Conservation (phyloP, 2,888 invertebrate genomes). For the Andrena bicolor region DNA sequence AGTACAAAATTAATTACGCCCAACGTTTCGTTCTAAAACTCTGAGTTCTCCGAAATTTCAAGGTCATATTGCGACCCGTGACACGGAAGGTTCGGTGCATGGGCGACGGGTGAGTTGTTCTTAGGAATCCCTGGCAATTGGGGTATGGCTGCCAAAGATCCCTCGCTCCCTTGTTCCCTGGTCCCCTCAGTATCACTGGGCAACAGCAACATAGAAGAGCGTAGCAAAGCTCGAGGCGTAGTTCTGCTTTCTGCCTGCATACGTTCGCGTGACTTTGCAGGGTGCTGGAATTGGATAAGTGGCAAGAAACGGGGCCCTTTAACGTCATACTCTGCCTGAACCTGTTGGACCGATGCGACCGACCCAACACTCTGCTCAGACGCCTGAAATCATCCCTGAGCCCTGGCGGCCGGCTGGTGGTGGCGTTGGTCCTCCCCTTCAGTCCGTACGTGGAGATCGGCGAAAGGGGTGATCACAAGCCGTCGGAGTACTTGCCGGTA, state of each 20-base stretch:
- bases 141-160: too few species aligned
- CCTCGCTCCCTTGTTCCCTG: too few species aligned
- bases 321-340: constrained; percentile 96
- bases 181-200: too few species aligned
- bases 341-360: constrained; percentile 96
- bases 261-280: constrained; percentile 83
- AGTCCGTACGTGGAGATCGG: constrained; percentile 97
- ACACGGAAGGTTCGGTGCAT: too few species aligned
- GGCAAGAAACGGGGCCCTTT: constrained; percentile 87
- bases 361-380: constrained; percentile 91
- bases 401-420: constrained; percentile 90
- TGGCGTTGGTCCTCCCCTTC: constrained; percentile 98
- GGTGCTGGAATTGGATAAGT: constrained; percentile 89
- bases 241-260: background rate
- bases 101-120: too few species aligned
- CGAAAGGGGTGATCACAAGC: constrained; percentile 90
- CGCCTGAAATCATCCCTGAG: constrained; percentile 91
- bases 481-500: constrained; percentile 90
- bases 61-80: too few species aligned
- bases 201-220: too few species aligned
- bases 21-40: too few species aligned
- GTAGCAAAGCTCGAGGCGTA: background rate
- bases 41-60: too few species aligned
- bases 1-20: too few species aligned
- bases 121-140: too few species aligned